phyloP scores from a whole-genome alignment of 2,797 vertebrate genomes.

The Masticophis lateralis region DNA sequence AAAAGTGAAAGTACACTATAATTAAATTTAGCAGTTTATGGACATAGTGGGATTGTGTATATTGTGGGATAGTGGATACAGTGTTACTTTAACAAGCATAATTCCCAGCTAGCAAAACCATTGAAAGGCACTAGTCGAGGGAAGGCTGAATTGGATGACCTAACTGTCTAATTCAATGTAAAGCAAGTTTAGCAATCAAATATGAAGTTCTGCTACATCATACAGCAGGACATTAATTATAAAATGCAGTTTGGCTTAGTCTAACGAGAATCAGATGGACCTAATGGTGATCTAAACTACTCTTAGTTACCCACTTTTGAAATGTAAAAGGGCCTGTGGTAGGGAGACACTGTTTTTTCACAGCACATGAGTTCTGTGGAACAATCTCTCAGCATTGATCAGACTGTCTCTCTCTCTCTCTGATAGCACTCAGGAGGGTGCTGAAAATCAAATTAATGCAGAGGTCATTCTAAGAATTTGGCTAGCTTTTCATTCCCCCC shows the following conservation, averaged over 20 bases:
- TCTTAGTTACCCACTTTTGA: neutral
- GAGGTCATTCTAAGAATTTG: neutral
- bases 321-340: neutral
- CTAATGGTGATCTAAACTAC: neutral
- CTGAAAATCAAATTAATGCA: neutral
- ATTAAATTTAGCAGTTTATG: neutral
- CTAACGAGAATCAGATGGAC: neutral
- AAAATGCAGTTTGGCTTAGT: neutral
- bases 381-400: neutral
- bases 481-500: neutral
- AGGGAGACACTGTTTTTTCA: neutral
- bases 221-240: neutral
- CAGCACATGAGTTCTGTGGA: neutral
- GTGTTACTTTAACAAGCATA: neutral
- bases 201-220: neutral
- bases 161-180: neutral
- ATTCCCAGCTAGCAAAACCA: neutral
- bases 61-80: neutral
- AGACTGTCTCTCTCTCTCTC: neutral
- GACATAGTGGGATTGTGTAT: neutral
- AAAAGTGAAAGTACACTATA: constrained; percentile 10
- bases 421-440: neutral
- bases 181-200: neutral
- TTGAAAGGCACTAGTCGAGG: neutral
- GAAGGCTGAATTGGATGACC: neutral